Evolutionary conservation across 2,797 vertebrate genomes (phyloP).

Genomic region (Trachurus trachurus): DNA sequence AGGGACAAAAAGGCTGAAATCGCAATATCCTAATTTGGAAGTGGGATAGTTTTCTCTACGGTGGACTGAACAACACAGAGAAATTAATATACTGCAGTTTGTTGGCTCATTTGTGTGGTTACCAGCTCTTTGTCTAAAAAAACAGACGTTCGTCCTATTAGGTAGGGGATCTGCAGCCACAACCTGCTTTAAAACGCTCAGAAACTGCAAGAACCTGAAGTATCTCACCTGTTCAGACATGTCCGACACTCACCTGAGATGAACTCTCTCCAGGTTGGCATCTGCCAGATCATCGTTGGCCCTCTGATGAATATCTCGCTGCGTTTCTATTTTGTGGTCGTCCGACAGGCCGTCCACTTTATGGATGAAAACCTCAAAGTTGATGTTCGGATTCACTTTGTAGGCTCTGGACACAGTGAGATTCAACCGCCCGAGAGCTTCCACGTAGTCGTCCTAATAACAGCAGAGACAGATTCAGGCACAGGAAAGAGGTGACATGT

Average conservation of each 20-base stretch:
- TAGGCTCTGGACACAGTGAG: conserved; percentile 97
- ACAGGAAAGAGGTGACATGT: neutral
- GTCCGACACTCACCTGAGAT: conserved; percentile 89
- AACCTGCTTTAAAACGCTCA: neutral
- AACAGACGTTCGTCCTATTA: neutral
- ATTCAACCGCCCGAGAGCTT: conserved; percentile 93
- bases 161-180: neutral
- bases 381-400: conserved; percentile 97
- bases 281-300: conserved; percentile 97
- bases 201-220: neutral
- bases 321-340: conserved; percentile 98
- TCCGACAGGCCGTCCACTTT: conserved; percentile 98
- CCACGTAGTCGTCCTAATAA: conserved; percentile 96
- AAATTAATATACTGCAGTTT: neutral
- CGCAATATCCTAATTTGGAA: too few species aligned
- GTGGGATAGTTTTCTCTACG: too few species aligned
- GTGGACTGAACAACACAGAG: too few species aligned
- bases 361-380: conserved; percentile 99
- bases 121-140: neutral
- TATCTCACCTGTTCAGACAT: neutral
- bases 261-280: conserved; percentile 94
- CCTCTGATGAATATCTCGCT: conserved; percentile 97
- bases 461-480: neutral
- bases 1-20: neutral
- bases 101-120: neutral